A percentile compares a stretch with the other conserved stretches of the same genome.
These are phyloP conservation scores for Drosophila longiperda DNA, from an alignment of 2,888 invertebrate genomes.

Conservation along the genomic window DNA sequence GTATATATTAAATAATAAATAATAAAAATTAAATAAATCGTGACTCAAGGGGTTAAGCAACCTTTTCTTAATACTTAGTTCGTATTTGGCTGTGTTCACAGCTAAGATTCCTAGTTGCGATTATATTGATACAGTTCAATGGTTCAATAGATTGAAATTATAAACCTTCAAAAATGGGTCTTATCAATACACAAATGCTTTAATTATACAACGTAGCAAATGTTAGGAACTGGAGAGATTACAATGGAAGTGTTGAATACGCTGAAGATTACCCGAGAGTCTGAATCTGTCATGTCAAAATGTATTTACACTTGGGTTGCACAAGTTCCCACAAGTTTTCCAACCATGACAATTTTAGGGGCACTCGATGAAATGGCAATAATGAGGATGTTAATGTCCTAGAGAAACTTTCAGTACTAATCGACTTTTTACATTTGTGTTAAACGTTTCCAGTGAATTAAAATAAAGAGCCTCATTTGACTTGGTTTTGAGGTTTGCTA, in stretches of 20 bases:
- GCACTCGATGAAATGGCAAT: conserved; percentile 8
- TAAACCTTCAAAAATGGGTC: conserved; percentile 46
- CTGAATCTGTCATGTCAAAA: conserved; percentile 69
- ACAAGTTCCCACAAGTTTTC: background rate
- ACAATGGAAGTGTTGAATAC: fast-evolving
- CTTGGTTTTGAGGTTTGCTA: conserved; percentile 32
- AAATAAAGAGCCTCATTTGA: conserved; percentile 18
- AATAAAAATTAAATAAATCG: no score
- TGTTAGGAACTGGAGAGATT: conserved; percentile 29
- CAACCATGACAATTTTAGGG: background rate
- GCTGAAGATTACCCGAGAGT: conserved; percentile 48
- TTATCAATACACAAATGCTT: conserved; percentile 51
- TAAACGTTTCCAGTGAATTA: conserved; percentile 9
- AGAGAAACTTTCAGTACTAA: conserved; percentile 9
- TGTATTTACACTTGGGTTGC: conserved; percentile 79
- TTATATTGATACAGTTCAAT: conserved; percentile 49
- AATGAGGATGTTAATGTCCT: background rate
- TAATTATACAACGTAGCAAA: conserved; percentile 48
- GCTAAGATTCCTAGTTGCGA: conserved; percentile 29
- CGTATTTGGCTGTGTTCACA: background rate
- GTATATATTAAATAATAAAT: no score
- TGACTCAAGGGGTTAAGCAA: no score
- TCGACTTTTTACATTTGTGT: background rate
- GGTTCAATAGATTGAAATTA: conserved; percentile 41
- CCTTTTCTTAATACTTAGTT: background rate